These are phyloP conservation scores for Tachypleus tridentatus DNA, from an alignment of 1,140 invertebrate genomes.

Conservation along the genomic window DNA sequence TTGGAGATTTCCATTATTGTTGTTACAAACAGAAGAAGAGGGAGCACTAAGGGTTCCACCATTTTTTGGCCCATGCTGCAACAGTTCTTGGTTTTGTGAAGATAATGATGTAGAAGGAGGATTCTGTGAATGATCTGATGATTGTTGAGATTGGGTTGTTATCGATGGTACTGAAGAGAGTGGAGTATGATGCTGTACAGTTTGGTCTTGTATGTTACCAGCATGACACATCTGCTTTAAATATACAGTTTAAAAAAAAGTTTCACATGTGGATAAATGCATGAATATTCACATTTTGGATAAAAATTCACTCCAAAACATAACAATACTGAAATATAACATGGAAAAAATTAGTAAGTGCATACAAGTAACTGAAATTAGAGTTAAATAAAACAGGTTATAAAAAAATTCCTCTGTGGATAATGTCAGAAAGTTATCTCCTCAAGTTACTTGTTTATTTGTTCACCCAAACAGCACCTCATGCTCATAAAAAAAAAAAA, in stretches of 20 bases:
- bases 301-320: no score
- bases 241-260: background rate
- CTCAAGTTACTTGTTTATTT: no score
- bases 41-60: constrained; percentile 58
- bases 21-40: constrained; percentile 36
- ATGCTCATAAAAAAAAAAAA: no score
- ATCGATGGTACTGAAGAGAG: constrained; percentile 6
- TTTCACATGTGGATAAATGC: no score
- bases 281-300: no score
- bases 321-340: no score
- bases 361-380: no score
- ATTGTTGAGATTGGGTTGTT: constrained; percentile 7
- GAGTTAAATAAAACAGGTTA: no score
- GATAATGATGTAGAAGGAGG: constrained; percentile 12
- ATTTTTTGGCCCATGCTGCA: constrained; percentile 47
- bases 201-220: constrained; percentile 15
- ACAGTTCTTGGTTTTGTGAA: constrained; percentile 11
- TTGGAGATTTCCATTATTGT: constrained; percentile 8
- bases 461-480: no score
- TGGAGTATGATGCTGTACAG: constrained; percentile 4
- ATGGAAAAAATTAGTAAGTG: no score
- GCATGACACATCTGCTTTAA: constrained; percentile 15
- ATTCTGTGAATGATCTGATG: constrained; percentile 4
- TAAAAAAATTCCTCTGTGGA: no score
- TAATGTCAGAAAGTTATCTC: no score